Base-by-base conservation (phyloP, 53 echinoderm and acorn worm species). In the Astropecten irregularis region DNA sequence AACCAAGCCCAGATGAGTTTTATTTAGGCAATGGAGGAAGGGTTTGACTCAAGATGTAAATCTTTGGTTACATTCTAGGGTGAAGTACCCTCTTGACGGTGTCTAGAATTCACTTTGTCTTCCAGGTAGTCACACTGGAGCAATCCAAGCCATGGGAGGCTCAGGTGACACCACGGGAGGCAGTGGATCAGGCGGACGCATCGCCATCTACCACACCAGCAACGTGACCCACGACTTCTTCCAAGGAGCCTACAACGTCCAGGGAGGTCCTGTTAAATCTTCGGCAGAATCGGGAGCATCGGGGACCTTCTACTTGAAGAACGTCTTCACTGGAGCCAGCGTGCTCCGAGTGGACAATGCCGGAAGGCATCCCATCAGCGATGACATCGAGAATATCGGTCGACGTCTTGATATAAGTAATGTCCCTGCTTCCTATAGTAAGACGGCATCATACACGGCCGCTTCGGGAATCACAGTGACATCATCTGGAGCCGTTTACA, bases 201-300 rank as follows among this genome's bases (percentile, higher is more conserved):
- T 95, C 8, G 85, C 95, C 54, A 83, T 91, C 67, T 89, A 95
- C 47, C 89, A 92, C 85, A 71, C 83, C 67, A 87, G 59, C 52
- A 95, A 95, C 58, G 85, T 95, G 25, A 95, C 95, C 55, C 95
- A 95, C 37, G 92, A 88, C 35, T 81, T 89, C 86, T 95, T 84
- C 81, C 91, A 87, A 49, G 95, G 95, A 36, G 74, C 57, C 39
- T 92, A 74, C 48, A 63, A 81, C 46, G 58, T 81, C 33, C 79
- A 92, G 15, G 95, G 95, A 56, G 95, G 95, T 47, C 81, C 87
- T 49, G 77, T 92, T 22, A 46, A 68, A 13, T 8, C 69, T 8
- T 69, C 69, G 13, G 87, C 87, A 19, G 95, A 95, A 54, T 79
- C 92, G 7, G 95, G 95, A 9, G 88, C 92, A 37, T 74, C 71